phyloP scores from a whole-genome alignment of 1,140 invertebrate genomes.

The Drosophila punjabiensis region DNA sequence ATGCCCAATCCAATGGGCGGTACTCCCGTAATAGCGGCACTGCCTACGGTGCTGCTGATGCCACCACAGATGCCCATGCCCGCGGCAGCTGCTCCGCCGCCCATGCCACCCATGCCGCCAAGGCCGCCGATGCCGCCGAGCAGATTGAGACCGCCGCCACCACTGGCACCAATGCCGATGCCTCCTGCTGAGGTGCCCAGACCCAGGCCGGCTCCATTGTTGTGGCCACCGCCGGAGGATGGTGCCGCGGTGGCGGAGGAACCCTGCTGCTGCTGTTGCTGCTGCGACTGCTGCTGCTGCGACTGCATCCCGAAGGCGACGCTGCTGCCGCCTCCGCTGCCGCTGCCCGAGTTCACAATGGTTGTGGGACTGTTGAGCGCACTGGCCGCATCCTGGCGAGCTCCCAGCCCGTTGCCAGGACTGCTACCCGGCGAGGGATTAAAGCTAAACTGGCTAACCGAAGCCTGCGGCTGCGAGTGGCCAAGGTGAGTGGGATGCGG shows the following conservation, averaged over 20 bases:
- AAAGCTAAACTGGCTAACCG: constrained; percentile 62
- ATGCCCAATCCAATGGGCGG: constrained; percentile 82
- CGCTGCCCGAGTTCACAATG: constrained; percentile 79
- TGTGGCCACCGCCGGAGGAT: constrained; percentile 22
- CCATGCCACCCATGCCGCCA: constrained; percentile 47
- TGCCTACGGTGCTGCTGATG: constrained; percentile 84
- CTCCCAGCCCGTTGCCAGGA: constrained; percentile 68
- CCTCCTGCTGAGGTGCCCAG: constrained; percentile 24
- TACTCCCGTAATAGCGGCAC: constrained; percentile 81
- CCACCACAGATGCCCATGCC: constrained; percentile 81
- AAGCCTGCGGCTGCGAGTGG: constrained; percentile 34
- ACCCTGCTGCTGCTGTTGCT: constrained; percentile 31
- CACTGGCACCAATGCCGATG: constrained; percentile 11
- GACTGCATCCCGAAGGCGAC: constrained; percentile 67
- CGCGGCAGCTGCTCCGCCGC: constrained; percentile 62
- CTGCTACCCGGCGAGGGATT: constrained; percentile 76
- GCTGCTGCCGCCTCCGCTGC: constrained; percentile 69
- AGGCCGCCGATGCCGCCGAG: constrained; percentile 61
- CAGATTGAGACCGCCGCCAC: constrained; percentile 56
- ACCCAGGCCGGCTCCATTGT: constrained; percentile 20
- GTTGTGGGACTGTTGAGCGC: constrained; percentile 76
- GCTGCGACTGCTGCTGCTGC: constrained; percentile 44
- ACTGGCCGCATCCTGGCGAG: constrained; percentile 65
- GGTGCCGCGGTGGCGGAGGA: constrained; percentile 35
- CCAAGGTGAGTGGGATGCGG: constrained; percentile 19